Percentiles rank a stretch among this genome's conserved stretches.
These are phyloP conservation scores for Austrolebias charrua DNA, from an alignment of 2,797 vertebrate species.

Conservation along the genomic window DNA sequence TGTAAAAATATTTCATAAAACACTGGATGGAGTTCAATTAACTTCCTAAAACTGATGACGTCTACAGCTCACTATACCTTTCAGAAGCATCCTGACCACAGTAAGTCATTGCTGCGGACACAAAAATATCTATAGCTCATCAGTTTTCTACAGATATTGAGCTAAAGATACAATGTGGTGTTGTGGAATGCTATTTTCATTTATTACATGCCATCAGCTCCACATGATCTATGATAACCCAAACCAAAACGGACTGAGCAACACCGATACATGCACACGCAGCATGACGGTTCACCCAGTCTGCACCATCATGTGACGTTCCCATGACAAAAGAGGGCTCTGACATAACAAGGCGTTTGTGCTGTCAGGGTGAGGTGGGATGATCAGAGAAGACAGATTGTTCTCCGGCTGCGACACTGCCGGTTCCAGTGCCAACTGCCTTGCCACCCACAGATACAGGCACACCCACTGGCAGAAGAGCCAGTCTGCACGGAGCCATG, in stretches of 20 bases:
- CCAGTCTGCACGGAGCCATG: constrained; percentile 35
- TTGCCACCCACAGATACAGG: constrained; percentile 52
- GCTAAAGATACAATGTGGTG: too few relatives aligned
- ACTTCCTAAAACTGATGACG: too few relatives aligned
- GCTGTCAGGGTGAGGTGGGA: constrained; percentile 62
- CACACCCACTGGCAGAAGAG: constrained; percentile 58
- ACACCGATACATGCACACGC: constrained; percentile 8
- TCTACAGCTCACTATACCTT: too few relatives aligned
- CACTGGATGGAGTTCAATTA: too few relatives aligned
- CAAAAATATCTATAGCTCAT: too few relatives aligned
- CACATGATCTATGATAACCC: constrained; percentile 17
- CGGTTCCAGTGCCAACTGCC: constrained; percentile 53
- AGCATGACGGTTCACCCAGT: constrained; percentile 39
- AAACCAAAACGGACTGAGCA: constrained; percentile 24
- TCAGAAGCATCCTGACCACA: too few relatives aligned
- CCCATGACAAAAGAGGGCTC: constrained; percentile 59
- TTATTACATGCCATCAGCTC: not conserved
- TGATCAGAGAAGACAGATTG: constrained; percentile 71
- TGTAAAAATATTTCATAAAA: too few relatives aligned
- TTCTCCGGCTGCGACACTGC: constrained; percentile 64
- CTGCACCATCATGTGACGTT: constrained; percentile 69
- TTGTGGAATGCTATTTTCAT: too few relatives aligned
- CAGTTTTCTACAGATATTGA: too few relatives aligned
- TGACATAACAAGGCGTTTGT: constrained; percentile 77
- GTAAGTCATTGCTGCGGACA: too few relatives aligned